phyloP scores from a whole-genome alignment of 2,113 vertebrate species.

The Cathartes aura region DNA sequence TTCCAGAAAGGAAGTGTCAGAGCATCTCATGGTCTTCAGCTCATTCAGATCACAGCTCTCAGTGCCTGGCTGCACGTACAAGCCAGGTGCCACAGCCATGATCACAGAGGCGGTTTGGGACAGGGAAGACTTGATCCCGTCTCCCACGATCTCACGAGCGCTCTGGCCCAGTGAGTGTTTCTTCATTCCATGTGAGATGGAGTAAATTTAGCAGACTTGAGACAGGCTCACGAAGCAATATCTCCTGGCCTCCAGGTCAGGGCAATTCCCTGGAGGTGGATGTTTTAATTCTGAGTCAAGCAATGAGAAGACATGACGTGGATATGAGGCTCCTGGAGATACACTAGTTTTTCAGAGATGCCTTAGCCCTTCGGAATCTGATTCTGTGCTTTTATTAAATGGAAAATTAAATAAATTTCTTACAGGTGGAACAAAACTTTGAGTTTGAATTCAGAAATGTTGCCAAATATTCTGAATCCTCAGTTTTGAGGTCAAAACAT shows the following conservation, averaged over 20 bases:
- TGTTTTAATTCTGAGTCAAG: background rate
- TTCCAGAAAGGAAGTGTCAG: background rate
- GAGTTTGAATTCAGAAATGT: background rate
- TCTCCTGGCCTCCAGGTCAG: background rate
- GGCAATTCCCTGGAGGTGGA: background rate
- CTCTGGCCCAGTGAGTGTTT: background rate
- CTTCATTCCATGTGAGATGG: background rate
- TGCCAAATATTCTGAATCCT: background rate
- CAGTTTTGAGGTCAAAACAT: background rate
- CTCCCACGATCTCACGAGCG: background rate
- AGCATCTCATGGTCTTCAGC: background rate
- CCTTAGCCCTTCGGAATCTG: background rate
- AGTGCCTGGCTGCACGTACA: too few species aligned
- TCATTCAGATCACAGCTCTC: background rate
- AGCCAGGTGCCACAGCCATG: accelerated
- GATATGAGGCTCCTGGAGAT: background rate
- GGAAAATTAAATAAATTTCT: background rate
- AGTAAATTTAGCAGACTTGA: background rate
- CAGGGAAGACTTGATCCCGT: background rate
- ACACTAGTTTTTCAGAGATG: background rate
- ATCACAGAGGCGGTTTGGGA: background rate
- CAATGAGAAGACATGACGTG: background rate
- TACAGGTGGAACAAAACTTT: background rate
- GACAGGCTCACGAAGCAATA: background rate
- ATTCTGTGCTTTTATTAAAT: background rate